Conservation (phyloP, 2,797 vertebrate genomes). For the Crocidura indochinensis region DNA sequence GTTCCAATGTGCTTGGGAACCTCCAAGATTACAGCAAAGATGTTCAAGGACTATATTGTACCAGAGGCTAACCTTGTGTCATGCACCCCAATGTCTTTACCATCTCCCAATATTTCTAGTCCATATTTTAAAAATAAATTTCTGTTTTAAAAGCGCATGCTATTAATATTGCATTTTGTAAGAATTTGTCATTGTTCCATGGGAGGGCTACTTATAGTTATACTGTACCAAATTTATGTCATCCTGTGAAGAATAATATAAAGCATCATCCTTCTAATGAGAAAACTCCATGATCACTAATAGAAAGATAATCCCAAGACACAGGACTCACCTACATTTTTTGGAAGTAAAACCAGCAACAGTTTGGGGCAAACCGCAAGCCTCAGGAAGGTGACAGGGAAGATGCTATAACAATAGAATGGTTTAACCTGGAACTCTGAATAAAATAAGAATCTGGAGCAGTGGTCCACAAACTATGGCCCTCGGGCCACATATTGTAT, state of each 20-base stretch:
- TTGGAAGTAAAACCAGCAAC: background rate
- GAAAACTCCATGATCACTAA: background rate
- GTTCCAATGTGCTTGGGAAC: no score
- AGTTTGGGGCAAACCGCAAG: background rate
- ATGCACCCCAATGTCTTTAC: no score
- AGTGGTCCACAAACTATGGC: no score
- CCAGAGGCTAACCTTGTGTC: no score
- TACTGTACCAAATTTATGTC: background rate
- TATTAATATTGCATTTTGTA: constrained; percentile 14
- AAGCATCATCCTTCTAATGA: constrained; percentile 34
- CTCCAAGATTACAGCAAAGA: no score
- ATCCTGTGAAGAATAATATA: background rate
- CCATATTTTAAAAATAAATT: background rate
- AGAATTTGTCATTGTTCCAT: background rate
- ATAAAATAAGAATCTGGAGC: constrained; percentile 30
- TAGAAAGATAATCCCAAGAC: background rate
- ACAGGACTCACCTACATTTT: constrained; percentile 14
- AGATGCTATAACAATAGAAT: background rate
- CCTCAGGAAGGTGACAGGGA: background rate
- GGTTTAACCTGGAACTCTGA: constrained; percentile 8
- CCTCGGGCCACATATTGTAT: no score
- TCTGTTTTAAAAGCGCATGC: background rate
- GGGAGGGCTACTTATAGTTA: background rate
- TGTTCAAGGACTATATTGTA: no score
- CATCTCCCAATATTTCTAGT: no score